These are phyloP conservation scores for Lethocerus indicus DNA, from an alignment of 1,140 invertebrate species.

Conservation along the genomic window DNA sequence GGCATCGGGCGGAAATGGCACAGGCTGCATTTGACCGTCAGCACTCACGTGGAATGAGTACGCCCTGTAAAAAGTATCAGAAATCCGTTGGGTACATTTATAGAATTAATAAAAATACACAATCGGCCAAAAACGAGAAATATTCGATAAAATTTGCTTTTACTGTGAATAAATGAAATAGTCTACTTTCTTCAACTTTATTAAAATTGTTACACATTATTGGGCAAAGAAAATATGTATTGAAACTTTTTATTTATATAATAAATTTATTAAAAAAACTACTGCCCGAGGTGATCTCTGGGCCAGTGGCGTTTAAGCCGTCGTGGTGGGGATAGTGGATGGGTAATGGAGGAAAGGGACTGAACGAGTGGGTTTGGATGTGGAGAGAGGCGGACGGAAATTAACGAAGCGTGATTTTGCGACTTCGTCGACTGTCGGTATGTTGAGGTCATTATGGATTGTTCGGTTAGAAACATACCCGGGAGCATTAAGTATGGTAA, in stretches of 20 bases:
- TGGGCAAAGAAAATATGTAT: neutral
- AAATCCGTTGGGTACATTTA: neutral
- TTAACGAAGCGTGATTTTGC: too few species aligned
- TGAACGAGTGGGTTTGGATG: too few species aligned
- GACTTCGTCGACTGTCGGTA: too few species aligned
- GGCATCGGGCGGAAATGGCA: conserved; percentile 91
- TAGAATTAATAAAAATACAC: neutral
- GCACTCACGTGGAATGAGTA: conserved; percentile 88
- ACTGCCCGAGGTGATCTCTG: too few species aligned
- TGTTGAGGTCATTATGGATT: too few species aligned
- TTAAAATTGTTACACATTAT: neutral
- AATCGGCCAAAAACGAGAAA: neutral
- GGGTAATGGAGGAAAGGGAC: too few species aligned
- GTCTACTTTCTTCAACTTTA: neutral
- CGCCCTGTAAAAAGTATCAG: conserved; percentile 38
- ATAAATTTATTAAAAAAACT: too few species aligned
- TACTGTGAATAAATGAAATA: neutral
- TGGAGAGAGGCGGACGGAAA: too few species aligned
- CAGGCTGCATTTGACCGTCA: conserved; percentile 76
- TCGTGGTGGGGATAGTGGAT: too few species aligned
- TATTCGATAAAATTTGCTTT: neutral
- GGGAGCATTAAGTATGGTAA: too few species aligned
- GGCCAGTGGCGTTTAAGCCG: too few species aligned
- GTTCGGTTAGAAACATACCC: too few species aligned
- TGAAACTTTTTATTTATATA: neutral